Percentiles rank a stretch among this genome's conserved stretches.
Conservation (phyloP, 2,888 invertebrate genomes). For the Temnothorax ravouxi region DNA sequence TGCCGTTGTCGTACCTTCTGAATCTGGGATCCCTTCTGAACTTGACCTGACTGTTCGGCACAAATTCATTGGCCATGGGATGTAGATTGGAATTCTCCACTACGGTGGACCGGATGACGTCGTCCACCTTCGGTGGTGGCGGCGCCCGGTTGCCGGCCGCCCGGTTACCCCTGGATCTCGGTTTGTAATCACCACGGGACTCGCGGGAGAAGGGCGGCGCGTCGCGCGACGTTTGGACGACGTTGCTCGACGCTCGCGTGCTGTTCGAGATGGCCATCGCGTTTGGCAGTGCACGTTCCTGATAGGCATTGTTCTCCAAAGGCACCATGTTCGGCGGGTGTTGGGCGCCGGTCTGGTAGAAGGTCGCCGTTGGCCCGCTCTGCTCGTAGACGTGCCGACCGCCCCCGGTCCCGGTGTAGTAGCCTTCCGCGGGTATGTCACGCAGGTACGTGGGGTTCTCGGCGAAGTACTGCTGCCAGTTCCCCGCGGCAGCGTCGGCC, state of each 20-base stretch:
- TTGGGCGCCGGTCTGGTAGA: constrained; percentile 13
- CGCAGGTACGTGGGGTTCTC: constrained; percentile 47
- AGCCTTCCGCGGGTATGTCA: constrained; percentile 20
- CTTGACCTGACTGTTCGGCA: constrained; percentile 84
- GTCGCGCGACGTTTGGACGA: not conserved
- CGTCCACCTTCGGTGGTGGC: not conserved
- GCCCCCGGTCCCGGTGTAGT: constrained; percentile 59
- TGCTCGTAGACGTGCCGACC: constrained; percentile 51
- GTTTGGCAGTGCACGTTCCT: constrained; percentile 31
- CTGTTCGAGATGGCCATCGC: not conserved
- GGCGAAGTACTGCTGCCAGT: constrained; percentile 61
- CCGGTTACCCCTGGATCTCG: not conserved
- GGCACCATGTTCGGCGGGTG: constrained; percentile 52
- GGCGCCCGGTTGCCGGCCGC: not conserved
- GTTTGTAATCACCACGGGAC: not conserved
- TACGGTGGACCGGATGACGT: not conserved
- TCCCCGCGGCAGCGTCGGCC: constrained; percentile 31
- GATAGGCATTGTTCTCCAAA: constrained; percentile 41
- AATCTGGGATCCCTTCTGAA: not conserved
- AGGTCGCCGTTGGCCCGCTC: constrained; percentile 11
- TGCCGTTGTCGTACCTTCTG: not conserved
- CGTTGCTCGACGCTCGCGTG: not conserved
- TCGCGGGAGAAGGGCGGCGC: not conserved
- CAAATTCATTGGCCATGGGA: constrained; percentile 88
- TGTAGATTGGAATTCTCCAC: constrained; percentile 87